These are phyloP conservation scores for Iguana delicatissima DNA, from an alignment of 2,797 vertebrate species.

Conservation along the genomic window DNA sequence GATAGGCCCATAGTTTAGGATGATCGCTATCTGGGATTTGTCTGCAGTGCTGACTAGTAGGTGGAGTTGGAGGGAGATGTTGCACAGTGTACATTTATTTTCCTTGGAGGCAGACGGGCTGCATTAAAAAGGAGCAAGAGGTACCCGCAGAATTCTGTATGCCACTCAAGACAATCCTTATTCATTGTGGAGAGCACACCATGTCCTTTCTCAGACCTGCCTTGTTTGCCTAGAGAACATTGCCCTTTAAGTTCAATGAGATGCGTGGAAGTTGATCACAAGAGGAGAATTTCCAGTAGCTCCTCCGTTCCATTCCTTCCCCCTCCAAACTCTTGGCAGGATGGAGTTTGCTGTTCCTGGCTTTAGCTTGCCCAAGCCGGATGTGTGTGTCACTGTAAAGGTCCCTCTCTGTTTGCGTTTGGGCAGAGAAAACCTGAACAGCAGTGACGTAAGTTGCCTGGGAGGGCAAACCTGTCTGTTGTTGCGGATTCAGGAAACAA, in stretches of 20 bases:
- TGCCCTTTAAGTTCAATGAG: constrained; percentile 16
- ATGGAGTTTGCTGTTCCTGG: not conserved
- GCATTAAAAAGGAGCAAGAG: fast-evolving
- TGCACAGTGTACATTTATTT: constrained; percentile 35
- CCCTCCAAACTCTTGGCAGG: not conserved
- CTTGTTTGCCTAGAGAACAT: not conserved
- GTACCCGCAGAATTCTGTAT: not conserved
- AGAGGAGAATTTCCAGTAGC: not conserved
- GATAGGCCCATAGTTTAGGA: not conserved
- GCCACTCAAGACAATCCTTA: not conserved
- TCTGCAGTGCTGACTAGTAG: not conserved
- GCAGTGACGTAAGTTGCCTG: not conserved
- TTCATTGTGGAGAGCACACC: fast-evolving
- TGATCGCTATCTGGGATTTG: not conserved
- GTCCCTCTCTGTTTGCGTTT: not conserved
- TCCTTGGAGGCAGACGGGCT: fast-evolving
- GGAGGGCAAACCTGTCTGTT: too few species aligned
- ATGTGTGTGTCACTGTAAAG: not conserved
- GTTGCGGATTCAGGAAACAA: too few species aligned
- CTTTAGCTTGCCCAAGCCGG: not conserved
- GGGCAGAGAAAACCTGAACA: not conserved
- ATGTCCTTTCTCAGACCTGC: not conserved
- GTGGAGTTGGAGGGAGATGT: constrained; percentile 20
- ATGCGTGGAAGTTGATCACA: constrained; percentile 5
- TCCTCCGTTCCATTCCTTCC: not conserved